Evolutionary conservation across 1,140 invertebrate species (phyloP).

Genomic region (Listronotus oregonensis): DNA sequence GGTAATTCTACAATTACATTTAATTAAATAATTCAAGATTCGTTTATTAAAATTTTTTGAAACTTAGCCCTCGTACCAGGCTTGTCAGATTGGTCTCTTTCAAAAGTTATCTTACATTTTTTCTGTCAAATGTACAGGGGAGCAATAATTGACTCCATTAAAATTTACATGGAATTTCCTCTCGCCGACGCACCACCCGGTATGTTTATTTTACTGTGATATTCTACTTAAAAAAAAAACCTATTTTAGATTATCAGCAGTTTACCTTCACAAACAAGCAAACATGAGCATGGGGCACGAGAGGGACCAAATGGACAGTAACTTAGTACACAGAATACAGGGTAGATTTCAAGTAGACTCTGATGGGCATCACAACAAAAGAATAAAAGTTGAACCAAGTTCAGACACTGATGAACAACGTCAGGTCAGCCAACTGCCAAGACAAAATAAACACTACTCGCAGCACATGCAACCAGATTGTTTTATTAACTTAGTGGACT

Average conservation of each 20-base stretch:
- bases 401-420: slow-evolving; percentile 58
- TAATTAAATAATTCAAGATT: too few relatives aligned
- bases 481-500: slow-evolving; percentile 49
- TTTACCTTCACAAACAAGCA: slow-evolving; percentile 44
- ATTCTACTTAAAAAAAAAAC: too few relatives aligned
- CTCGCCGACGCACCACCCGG: too few relatives aligned
- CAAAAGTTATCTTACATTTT: too few relatives aligned
- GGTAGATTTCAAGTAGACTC: slow-evolving; percentile 35
- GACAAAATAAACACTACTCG: slow-evolving; percentile 40
- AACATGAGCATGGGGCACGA: slow-evolving; percentile 38
- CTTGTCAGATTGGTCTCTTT: too few relatives aligned
- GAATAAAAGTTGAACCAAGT: slow-evolving; percentile 55
- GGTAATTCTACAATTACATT: too few relatives aligned
- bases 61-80: too few relatives aligned
- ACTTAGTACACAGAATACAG: slow-evolving; percentile 34
- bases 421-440: slow-evolving; percentile 56
- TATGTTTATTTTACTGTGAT: too few relatives aligned
- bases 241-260: slow-evolving; percentile 47
- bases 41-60: too few relatives aligned
- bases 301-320: slow-evolving; percentile 35
- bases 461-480: slow-evolving; percentile 40
- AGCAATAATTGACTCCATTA: too few relatives aligned
- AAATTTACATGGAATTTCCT: too few relatives aligned
- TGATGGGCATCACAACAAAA: slow-evolving; percentile 54
- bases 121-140: too few relatives aligned